Evolutionary conservation across 2,797 vertebrate genomes (phyloP), one percentile per base, ranked within the genome.

Genomic region (Eupleurogrammus muticus): DNA sequence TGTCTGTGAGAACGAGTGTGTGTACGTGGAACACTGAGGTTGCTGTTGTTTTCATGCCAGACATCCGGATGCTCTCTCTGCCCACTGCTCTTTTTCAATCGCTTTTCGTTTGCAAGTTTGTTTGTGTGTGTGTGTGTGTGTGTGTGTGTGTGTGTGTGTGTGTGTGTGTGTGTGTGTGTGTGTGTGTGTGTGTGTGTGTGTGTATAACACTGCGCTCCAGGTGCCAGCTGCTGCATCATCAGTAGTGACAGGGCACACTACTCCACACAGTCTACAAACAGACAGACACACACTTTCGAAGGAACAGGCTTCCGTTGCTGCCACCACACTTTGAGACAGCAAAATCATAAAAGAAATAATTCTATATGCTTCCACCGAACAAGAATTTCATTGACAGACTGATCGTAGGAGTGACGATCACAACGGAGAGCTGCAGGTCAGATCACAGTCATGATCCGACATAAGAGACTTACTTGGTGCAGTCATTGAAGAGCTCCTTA

Each of bases 401-500:
- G 44, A 38, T 14, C 53, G 49, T 12, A 11, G 24, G 2, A 56
- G 19, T 34, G 46, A 10, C 3, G 56, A 60, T 28, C 54, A n/a
- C 34, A 62, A 61, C 50, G 12, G 5, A 52, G 9, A 60, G 40
- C 20, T 32, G 42, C 34, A 12, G 28, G 11, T 54, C 35, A 36
- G 47, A 28, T 28, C 32, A 13, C 9, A 1, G 17, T 46, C 38
- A 20, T 2, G 4, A 44, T 17, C 16, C 40, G 6, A 44, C 19
- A 28, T 19, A 36, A 9, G 42, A 73, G 68, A 81, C 94, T 87
- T 89, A 98, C 97, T 95, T 95, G 61, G 91, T 89, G 84, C 96
- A 98, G 73, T 96, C 96, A 77, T 95, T 91, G 75, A 98, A 98
- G 83, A 96, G 89, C 59, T 96, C 96, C 84, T 95, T 96, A 87